A percentile compares a stretch with the other conserved stretches of the same genome.
Evolutionary conservation across 2,888 invertebrate genomes (phyloP).

Genomic region (Tipula vernalis): DNA sequence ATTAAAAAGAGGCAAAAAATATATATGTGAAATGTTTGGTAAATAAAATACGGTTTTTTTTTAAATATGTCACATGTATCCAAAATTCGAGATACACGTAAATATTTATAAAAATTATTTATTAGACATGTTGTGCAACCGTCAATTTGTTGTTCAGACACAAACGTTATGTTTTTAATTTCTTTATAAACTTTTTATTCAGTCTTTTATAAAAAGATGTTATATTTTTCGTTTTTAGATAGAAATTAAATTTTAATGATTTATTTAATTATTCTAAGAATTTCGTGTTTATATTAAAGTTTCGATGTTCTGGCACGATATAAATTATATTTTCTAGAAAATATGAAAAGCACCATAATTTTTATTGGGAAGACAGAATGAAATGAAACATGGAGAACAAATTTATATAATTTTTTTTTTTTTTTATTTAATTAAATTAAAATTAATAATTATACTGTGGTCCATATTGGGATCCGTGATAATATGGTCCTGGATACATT

Average conservation of each 20-base stretch:
- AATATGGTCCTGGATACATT: constrained; percentile 77
- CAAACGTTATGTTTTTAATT: not conserved
- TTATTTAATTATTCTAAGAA: not conserved
- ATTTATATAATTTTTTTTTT: not conserved
- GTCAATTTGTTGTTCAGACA: not conserved
- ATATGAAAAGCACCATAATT: not conserved
- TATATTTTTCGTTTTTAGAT: not conserved
- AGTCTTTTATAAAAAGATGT: not conserved
- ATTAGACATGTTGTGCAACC: not conserved
- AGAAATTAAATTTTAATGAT: not conserved
- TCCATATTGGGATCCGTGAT: constrained; percentile 85
- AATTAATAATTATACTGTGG: constrained; percentile 75
- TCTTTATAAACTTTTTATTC: not conserved
- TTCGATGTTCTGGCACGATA: not conserved
- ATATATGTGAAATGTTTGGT: not conserved
- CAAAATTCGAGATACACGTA: not conserved
- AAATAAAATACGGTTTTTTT: not conserved
- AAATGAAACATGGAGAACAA: not conserved
- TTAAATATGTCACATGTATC: not conserved
- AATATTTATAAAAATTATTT: not conserved
- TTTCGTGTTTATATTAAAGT: not conserved
- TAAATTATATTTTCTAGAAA: not conserved
- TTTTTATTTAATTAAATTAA: not conserved
- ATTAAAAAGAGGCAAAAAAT: not conserved
- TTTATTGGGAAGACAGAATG: not conserved